Percentiles rank a stretch among this genome's conserved stretches.
Evolutionary conservation across 2,888 invertebrate genomes (phyloP).

Genomic region (Eupithecia dodoneata): DNA sequence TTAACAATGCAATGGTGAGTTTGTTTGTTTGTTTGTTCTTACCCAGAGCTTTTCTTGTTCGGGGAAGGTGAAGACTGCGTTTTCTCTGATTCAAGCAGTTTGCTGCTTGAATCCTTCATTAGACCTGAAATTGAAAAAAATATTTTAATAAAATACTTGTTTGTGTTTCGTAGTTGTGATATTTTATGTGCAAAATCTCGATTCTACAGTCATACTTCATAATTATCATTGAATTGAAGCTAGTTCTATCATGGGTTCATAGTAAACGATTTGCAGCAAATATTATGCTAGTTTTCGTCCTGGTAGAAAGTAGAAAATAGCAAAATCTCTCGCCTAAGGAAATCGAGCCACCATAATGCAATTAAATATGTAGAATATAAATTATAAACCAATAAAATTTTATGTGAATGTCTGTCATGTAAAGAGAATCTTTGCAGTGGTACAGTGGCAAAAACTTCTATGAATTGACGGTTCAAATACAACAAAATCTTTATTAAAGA

Average conservation of each 20-base stretch:
- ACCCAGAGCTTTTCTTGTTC: constrained; percentile 80
- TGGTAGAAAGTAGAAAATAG: not conserved
- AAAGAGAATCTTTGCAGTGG: not conserved
- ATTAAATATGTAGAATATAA: not conserved
- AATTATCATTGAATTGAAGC: not conserved
- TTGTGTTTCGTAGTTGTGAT: not conserved
- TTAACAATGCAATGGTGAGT: not conserved
- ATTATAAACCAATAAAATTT: not conserved
- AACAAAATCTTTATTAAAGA: not conserved
- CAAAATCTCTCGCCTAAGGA: not conserved
- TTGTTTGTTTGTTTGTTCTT: constrained; percentile 45
- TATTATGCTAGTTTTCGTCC: not conserved
- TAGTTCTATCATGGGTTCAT: not conserved
- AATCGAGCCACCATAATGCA: not conserved
- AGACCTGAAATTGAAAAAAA: constrained; percentile 58
- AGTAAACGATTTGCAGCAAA: not conserved
- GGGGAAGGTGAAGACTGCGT: constrained; percentile 74
- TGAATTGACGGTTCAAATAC: not conserved
- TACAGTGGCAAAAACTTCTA: not conserved
- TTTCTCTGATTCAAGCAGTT: constrained; percentile 78
- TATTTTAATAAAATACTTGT: constrained; percentile 3
- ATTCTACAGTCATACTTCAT: no score
- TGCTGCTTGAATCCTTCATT: constrained; percentile 79
- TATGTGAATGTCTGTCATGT: not conserved
- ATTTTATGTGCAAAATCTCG: not conserved